Base-by-base conservation (phyloP, 2,888 invertebrate genomes). In the Eupithecia subfuscata region DNA sequence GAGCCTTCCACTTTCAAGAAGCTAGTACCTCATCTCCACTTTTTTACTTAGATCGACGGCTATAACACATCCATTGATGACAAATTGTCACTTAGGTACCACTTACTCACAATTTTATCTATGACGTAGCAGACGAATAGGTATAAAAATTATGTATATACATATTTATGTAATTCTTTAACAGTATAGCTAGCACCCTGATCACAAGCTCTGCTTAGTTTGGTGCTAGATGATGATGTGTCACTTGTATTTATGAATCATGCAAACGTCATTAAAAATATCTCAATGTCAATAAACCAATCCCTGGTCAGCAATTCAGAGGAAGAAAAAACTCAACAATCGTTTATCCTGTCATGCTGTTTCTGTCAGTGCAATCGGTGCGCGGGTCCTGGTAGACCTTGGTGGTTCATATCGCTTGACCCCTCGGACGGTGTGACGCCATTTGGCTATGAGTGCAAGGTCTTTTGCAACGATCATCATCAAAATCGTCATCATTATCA, bases 351-450 rank as follows among this genome's bases (percentile, higher is more conserved):
- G 22, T 56, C 12, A 64, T 64, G 56, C 56, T 34, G 34, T 78
- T 64, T 25, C 56, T 18, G 34, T 78, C 69, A 60, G 81, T 79
- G 78, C 81, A 75, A 71, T 80, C 78, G 67, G 80, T 81, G 79
- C 79, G 73, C 78, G 75, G 74, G 74, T 71, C 67, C 76, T 30
- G 63, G 45, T 75, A 73, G 82, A 76, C 82, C 82, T 80, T 81
- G 74, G 52, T 37, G 70, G 82, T 80, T 81, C 79, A 82, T 75
- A 77, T 68, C 69, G 70, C 67, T 76, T 78, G 75, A 77, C 77
- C 75, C 64, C 30, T 18, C 30, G 34, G 30, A 60, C 52, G 9
- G 11, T 64, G 34, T 69, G 70, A 43, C 45, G 43, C 60, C 45
- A 48, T 30, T 63, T 56, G 56, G 45, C 16, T 40, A 52, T 63